These are phyloP conservation scores for Proteles cristata DNA, from an alignment of 2,113 vertebrate species.

Conservation along the genomic window DNA sequence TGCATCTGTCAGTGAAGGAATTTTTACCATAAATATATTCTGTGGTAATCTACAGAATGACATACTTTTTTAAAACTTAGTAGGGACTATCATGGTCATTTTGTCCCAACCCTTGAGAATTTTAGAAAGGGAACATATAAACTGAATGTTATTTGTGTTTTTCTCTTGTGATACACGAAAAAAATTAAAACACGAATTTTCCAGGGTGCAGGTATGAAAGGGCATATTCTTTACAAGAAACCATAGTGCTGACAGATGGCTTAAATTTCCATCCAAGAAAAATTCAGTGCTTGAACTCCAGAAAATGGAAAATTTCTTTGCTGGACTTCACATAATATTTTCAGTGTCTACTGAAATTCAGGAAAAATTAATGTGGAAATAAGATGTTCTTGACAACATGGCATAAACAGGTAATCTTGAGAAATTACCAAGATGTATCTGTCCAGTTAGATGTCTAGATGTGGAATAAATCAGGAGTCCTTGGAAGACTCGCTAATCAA, in stretches of 20 bases:
- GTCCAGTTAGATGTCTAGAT: not conserved
- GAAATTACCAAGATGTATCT: conserved; percentile 62
- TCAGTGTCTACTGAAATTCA: conserved; percentile 57
- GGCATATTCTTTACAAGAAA: conserved; percentile 70
- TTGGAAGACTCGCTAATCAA: not conserved
- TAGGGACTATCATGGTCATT: not conserved
- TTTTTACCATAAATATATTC: conserved; percentile 17
- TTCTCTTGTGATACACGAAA: conserved; percentile 54
- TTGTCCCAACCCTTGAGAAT: not conserved
- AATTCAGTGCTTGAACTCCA: conserved; percentile 42
- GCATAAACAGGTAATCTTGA: conserved; percentile 60
- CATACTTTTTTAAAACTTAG: conserved; percentile 4
- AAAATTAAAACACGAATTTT: conserved; percentile 68
- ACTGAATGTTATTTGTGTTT: conserved; percentile 63
- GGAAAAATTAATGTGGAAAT: conserved; percentile 68
- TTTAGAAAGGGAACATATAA: conserved; percentile 22
- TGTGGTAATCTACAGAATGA: not conserved
- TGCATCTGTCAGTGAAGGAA: not conserved
- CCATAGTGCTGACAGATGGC: conserved; percentile 50
- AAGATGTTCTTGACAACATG: conserved; percentile 69
- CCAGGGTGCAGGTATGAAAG: conserved; percentile 60
- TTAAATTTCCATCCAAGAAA: conserved; percentile 46
- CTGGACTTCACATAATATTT: conserved; percentile 55
- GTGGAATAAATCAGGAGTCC: not conserved
- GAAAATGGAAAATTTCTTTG: conserved; percentile 71